Conservation (phyloP, 2,113 vertebrate genomes). For the Ramphastos sulfuratus region DNA sequence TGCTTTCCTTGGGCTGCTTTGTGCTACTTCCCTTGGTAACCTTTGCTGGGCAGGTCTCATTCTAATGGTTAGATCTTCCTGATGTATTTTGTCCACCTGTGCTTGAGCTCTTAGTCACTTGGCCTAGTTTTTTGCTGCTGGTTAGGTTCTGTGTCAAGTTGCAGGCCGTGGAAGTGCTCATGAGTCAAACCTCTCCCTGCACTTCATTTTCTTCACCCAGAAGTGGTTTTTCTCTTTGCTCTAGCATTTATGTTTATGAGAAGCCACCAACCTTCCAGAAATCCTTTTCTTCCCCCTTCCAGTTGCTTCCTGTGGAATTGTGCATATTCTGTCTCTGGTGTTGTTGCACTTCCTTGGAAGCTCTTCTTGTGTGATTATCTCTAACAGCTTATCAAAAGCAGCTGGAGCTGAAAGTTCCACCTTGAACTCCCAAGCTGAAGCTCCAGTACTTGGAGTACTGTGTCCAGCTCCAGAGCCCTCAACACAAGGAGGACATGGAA, state of each 20-base stretch:
- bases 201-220: background rate
- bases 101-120: background rate
- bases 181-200: background rate
- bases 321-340: background rate
- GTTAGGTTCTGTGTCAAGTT: background rate
- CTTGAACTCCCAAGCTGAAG: no score
- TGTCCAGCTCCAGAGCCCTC: no score
- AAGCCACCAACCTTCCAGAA: background rate
- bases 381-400: no score
- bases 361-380: no score
- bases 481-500: no score
- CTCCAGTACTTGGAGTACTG: no score
- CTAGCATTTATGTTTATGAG: background rate
- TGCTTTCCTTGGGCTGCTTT: background rate
- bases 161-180: background rate
- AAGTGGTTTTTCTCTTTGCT: background rate
- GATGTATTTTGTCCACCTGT: background rate
- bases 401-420: no score
- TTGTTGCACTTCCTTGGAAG: background rate
- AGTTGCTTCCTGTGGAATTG: background rate
- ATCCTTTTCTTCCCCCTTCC: background rate
- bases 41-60: background rate
- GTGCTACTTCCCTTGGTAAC: background rate
- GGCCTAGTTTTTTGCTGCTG: background rate
- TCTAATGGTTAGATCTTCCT: background rate